phyloP scores from a whole-genome alignment of 2,888 invertebrate species.

The Hanleya hanleyi region DNA sequence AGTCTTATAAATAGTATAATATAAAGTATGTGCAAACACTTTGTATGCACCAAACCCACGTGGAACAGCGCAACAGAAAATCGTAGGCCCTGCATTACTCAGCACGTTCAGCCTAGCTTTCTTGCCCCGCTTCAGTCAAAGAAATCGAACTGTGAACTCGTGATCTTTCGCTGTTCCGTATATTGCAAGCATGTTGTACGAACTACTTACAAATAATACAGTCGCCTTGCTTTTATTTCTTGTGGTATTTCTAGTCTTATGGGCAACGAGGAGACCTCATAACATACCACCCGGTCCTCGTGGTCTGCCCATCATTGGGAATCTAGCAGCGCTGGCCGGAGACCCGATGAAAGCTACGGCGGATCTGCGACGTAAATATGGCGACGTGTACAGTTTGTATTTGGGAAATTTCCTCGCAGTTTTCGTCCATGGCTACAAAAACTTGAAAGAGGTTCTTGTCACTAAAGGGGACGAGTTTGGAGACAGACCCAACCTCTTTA shows the following conservation, averaged over 20 bases:
- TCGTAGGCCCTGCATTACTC: too few species aligned
- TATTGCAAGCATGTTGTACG: too few species aligned
- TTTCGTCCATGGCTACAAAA: constrained; percentile 35
- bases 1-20: too few species aligned
- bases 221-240: background rate
- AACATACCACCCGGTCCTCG: background rate
- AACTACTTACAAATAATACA: too few species aligned
- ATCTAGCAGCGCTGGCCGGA: background rate
- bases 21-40: too few species aligned
- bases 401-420: constrained; percentile 37
- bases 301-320: background rate
- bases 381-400: constrained; percentile 37
- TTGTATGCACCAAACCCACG: too few species aligned
- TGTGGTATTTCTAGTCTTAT: background rate
- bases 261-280: background rate
- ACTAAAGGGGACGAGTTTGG: constrained; percentile 35
- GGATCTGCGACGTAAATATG: constrained; percentile 29
- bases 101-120: too few species aligned
- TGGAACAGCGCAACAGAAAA: too few species aligned
- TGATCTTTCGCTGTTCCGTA: too few species aligned
- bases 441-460: constrained; percentile 39
- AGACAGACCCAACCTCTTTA: constrained; percentile 38
- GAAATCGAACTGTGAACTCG: too few species aligned
- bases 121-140: too few species aligned
- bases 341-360: background rate